Evolutionary conservation across 2,113 vertebrate genomes (phyloP), one percentile per base, ranked within the genome.

Genomic region (Ploceus nigricollis): DNA sequence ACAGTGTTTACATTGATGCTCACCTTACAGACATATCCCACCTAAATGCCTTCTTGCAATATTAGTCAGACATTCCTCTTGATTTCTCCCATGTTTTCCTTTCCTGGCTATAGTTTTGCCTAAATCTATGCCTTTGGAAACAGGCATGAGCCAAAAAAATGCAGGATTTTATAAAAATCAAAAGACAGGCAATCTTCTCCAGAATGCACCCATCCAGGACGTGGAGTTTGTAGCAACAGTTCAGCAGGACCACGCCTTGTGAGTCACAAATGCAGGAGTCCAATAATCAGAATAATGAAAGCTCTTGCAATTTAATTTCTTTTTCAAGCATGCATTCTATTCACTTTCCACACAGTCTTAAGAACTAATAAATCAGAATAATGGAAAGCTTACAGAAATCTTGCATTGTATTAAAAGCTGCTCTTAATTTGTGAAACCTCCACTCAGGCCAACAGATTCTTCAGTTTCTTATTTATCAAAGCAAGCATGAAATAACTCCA

Each of bases 321-420:
- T 81, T 91, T 83, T 83, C 64, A 68, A 86, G 44, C 69, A 40
- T 86, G 53, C 15, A 54, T 89, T 95, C 69, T 69, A 48, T 78
- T 96, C 48, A 39, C 37, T 94, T 91, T 95, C 76, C 68, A 58
- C 50, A 65, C 31, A 78, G 58, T n/a, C 71, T 77, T 90, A 72
- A 91, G 64, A 51, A 86, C 58, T 60, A 82, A 90, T 96, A 93
- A 88, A 95, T 95, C 85, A 93, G 87, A 93, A 66, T 75, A 89
- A 90, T 45, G 79, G 58, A 90, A 93, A 82, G 47, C 71, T 97
- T 82, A 88, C 58, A 85, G 70, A 87, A 85, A 87, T 69, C n/a
- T 87, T 80, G 84, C 66, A 72, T 64, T 56, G 54, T 81, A 86
- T 66, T 73, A 50, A 88, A 65, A 91, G 42, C 53, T 87, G 73